These are phyloP conservation scores for Saxicola maurus DNA, from an alignment of 2,797 vertebrate species.

Conservation along the genomic window DNA sequence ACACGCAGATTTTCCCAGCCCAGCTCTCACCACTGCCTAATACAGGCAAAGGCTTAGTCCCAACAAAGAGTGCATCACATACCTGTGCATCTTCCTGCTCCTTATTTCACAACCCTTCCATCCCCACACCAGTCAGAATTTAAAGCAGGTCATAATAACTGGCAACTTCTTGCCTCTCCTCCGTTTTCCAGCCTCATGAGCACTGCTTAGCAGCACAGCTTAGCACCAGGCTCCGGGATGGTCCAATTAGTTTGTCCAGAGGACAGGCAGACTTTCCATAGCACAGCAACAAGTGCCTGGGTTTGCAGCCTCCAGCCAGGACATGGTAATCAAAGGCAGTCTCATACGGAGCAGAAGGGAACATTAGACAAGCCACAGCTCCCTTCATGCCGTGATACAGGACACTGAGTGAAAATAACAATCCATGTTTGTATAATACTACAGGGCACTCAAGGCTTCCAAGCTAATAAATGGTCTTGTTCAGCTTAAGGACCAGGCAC, in stretches of 20 bases:
- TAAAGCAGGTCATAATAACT: background rate
- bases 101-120: background rate
- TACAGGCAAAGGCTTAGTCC: background rate
- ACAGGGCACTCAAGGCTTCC: background rate
- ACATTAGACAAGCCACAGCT: background rate
- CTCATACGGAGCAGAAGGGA: background rate
- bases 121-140: background rate
- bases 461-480: background rate
- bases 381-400: background rate
- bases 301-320: background rate
- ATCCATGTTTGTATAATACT: background rate
- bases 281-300: background rate
- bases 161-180: background rate
- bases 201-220: background rate
- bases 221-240: background rate
- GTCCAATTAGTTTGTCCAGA: fast-evolving
- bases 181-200: fast-evolving
- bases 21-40: background rate
- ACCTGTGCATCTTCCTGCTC: background rate
- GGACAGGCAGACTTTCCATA: too few relatives aligned
- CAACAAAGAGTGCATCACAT: fast-evolving
- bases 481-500: background rate
- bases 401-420: background rate
- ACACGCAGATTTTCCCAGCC: background rate
- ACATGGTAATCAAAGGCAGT: fast-evolving